phyloP scores from a whole-genome alignment of 30 jellyfish, hydroid and myxozoan species.

The Nemopilema nomurai region DNA sequence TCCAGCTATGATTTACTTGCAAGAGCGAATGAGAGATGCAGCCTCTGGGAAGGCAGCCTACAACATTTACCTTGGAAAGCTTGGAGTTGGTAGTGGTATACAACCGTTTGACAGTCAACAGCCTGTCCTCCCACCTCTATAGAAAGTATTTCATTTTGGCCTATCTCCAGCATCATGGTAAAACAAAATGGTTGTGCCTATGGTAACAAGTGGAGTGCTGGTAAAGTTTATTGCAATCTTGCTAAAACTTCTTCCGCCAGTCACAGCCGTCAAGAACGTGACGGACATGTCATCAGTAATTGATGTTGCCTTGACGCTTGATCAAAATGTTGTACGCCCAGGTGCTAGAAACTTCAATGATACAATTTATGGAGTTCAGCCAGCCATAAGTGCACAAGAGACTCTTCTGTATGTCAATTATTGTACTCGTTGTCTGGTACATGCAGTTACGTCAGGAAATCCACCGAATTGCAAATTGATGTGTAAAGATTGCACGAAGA shows the following conservation, averaged over 20 bases:
- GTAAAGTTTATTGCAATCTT: background rate
- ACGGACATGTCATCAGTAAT: constrained; percentile 5
- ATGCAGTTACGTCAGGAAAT: constrained; percentile 4
- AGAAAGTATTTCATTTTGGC: constrained; percentile 1
- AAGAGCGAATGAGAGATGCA: constrained; percentile 3
- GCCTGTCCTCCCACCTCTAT: background rate
- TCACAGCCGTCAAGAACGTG: constrained; percentile 10
- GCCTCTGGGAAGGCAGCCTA: constrained; percentile 12
- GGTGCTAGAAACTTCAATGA: constrained; percentile 17
- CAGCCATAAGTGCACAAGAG: constrained; percentile 6
- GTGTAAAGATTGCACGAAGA: constrained; percentile 29
- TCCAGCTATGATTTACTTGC: constrained; percentile 1
- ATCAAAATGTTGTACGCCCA: constrained; percentile 5
- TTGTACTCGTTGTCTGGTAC: constrained; percentile 21
- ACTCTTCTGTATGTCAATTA: constrained; percentile 8
- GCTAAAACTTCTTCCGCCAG: constrained; percentile 13
- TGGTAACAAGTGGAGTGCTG: constrained; percentile 4
- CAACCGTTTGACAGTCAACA: background rate
- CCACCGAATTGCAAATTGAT: constrained; percentile 21
- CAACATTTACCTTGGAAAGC: constrained; percentile 9
- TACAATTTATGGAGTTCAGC: constrained; percentile 11
- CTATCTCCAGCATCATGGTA: constrained; percentile 3
- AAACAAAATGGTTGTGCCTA: constrained; percentile 1
- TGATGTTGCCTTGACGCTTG: constrained; percentile 1
- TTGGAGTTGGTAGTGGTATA: constrained; percentile 6